Base-by-base conservation (phyloP, 92 coral and sea anemone species). In the Galaxea fascicularis region DNA sequence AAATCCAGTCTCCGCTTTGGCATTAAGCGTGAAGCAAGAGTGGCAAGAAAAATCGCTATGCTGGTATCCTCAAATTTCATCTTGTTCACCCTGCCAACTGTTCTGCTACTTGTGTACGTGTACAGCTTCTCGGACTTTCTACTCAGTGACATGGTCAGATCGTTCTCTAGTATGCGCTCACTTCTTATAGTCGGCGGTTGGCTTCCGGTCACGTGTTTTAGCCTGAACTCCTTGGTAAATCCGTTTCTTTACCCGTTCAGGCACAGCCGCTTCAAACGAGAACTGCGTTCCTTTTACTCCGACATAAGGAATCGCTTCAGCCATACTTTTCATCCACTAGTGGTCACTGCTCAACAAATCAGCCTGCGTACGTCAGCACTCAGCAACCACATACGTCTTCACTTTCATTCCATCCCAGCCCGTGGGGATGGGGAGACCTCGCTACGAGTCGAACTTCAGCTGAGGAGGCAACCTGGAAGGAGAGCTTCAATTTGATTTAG, bases 231-330 rank as follows among this genome's bases (percentile, higher is more conserved):
- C 18, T 78, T 90, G 54, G 78, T 83, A 26, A 90, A 90, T 57
- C 94, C 94, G 29, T 82, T 90, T 25, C 89, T 90, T 1, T 90
- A 90, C 78, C 91, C 94, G 15, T 90, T 87, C 64, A 78, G 91
- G 65, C 94, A 90, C 60, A 74, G 78, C 47, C 79, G 83, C 53
- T 90, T 90, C 67, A 81, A 90, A 68, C 81, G 80, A 21, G 94
- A 90, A 77, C 25, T 87, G 54, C 56, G 74, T 18, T 71, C 78
- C 14, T 52, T 87, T 6, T 60, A 52, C 25, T 57, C 77, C 25
- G 46, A 74, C 25, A 25, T 90, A 54, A 83, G 80, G 22, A 74
- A 18, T 41, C 57, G 76, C 45, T 28, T 82, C 35, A 84, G 65
- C 41, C 73, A 85, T 30, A 71, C 89, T 11, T 52, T 89, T 24